Conservation (phyloP, 2,888 invertebrate genomes). For the Clunio marinus region DNA sequence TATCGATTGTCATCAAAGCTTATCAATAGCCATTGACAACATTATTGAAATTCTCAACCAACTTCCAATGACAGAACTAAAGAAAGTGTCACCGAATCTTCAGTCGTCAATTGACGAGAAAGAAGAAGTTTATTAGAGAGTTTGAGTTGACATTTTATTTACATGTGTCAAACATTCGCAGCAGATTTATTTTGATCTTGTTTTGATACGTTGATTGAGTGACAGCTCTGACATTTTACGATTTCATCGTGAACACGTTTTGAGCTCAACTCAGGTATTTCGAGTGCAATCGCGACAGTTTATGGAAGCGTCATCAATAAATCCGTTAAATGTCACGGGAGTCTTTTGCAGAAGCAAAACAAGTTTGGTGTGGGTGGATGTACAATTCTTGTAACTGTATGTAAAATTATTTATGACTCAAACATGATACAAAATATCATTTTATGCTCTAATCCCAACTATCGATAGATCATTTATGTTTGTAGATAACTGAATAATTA, state of each 20-base stretch:
- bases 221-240: slow-evolving; percentile 19
- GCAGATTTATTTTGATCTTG: slow-evolving; percentile 27
- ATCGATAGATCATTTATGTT: no score
- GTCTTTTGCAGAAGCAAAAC: not conserved
- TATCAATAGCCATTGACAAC: not conserved
- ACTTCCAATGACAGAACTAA: no score
- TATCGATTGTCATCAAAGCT: no score
- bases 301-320: not conserved
- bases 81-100: no score
- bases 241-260: not conserved
- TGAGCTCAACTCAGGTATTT: not conserved
- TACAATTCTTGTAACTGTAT: no score
- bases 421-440: no score
- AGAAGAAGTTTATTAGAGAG: not conserved
- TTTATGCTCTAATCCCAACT: not conserved
- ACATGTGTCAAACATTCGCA: slow-evolving; percentile 11
- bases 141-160: slow-evolving; percentile 4
- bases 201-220: slow-evolving; percentile 22
- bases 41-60: no score
- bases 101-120: not conserved
- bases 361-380: not conserved
- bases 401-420: no score
- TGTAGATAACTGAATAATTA: no score
- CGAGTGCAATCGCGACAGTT: not conserved
- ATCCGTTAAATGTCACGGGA: not conserved